Conservation (phyloP, 1,140 invertebrate species). For the Samia ricini region DNA sequence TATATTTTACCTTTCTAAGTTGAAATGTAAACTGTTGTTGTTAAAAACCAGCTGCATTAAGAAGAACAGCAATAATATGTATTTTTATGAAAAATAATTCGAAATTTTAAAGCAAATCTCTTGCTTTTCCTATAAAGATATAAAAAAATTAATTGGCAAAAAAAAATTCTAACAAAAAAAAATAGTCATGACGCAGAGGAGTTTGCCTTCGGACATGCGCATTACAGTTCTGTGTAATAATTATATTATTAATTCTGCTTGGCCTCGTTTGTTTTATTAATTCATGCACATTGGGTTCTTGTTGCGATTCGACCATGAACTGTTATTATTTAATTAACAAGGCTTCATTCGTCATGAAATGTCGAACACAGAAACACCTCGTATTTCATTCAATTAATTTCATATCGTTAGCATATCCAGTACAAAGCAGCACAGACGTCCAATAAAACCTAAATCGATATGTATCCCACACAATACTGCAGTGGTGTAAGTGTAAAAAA, state of each 20-base stretch:
- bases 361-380: too few species aligned
- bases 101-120: neutral
- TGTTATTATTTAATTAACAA: neutral
- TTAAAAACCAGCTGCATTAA: too few species aligned
- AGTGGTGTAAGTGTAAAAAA: too few species aligned
- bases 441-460: too few species aligned
- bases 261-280: slow-evolving; percentile 4
- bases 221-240: slow-evolving; percentile 31
- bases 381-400: too few species aligned
- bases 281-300: neutral
- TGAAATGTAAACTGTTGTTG: too few species aligned
- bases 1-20: too few species aligned
- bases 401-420: too few species aligned
- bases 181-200: slow-evolving; percentile 50
- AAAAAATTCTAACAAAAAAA: slow-evolving; percentile 14
- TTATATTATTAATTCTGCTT: slow-evolving; percentile 36
- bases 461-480: too few species aligned
- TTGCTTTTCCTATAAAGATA: neutral
- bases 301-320: neutral
- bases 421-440: too few species aligned
- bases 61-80: too few species aligned
- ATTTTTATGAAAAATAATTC: neutral
- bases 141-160: neutral
- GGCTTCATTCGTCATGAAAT: neutral
- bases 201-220: slow-evolving; percentile 41